Evolutionary conservation across 2,113 vertebrate genomes (phyloP).

Genomic region (Megatriorchis doriae): DNA sequence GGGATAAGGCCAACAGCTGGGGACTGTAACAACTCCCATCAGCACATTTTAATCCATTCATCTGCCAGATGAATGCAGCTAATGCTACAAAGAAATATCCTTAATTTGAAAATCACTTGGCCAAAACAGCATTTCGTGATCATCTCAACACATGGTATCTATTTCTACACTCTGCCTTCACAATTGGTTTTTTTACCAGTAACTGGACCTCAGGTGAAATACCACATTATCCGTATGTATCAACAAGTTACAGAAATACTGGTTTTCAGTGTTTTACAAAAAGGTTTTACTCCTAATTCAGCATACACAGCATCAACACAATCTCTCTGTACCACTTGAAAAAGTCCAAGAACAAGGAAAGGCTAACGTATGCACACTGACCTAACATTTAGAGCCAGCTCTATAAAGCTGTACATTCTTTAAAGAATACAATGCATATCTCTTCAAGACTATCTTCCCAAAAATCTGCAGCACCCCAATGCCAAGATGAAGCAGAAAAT

Average conservation of each 20-base stretch:
- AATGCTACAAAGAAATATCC: neutral
- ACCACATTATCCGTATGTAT: neutral
- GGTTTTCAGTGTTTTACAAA: neutral
- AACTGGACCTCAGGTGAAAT: neutral
- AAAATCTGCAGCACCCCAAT: neutral
- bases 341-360: neutral
- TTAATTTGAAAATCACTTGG: neutral
- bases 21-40: neutral
- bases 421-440: neutral
- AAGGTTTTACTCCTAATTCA: neutral
- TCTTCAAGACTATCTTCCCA: neutral
- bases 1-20: neutral
- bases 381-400: neutral
- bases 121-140: neutral
- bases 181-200: neutral
- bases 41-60: neutral
- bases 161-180: neutral
- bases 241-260: neutral
- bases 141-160: neutral
- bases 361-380: neutral
- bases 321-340: neutral
- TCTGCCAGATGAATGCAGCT: neutral
- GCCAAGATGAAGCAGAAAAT: neutral
- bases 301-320: neutral
- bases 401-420: fast-evolving